Evolutionary conservation across 2,113 vertebrate genomes (phyloP).

Genomic region (Eubucco bourcierii): DNA sequence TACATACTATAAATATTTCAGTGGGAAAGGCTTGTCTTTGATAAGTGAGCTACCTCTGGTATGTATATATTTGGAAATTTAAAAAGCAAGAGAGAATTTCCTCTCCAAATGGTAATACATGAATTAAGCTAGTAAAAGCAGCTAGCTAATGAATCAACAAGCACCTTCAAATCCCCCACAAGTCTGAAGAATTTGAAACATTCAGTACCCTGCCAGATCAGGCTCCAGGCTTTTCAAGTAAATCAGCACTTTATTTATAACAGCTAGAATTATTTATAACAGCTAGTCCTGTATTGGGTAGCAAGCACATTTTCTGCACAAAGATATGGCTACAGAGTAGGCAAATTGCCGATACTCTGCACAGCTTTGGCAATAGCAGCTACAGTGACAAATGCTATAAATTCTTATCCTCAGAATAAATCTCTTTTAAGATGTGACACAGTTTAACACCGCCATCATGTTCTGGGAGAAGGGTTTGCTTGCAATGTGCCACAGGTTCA

Average conservation of each 20-base stretch:
- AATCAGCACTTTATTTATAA: conserved; percentile 30
- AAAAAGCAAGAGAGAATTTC: neutral
- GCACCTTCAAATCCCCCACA: neutral
- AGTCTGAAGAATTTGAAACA: neutral
- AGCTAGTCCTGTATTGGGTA: conserved; percentile 14
- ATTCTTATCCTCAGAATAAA: conserved; percentile 47
- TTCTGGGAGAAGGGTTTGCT: neutral
- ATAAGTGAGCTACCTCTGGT: neutral
- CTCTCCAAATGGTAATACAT: neutral
- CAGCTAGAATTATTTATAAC: conserved; percentile 46
- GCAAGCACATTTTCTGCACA: conserved; percentile 23
- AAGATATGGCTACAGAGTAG: neutral
- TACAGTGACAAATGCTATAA: conserved; percentile 31
- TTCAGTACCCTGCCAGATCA: neutral
- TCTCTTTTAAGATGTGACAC: conserved; percentile 21
- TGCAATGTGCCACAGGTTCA: conserved; percentile 7
- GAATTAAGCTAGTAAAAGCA: neutral
- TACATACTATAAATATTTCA: neutral
- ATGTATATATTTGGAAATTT: neutral
- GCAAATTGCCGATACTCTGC: conserved; percentile 13
- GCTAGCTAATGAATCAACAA: neutral
- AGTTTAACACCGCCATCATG: neutral
- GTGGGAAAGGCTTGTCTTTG: neutral
- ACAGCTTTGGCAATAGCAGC: conserved; percentile 41
- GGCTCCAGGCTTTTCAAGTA: neutral